Conservation (phyloP, 2,888 invertebrate genomes). For the Tricholauxania praeusta region DNA sequence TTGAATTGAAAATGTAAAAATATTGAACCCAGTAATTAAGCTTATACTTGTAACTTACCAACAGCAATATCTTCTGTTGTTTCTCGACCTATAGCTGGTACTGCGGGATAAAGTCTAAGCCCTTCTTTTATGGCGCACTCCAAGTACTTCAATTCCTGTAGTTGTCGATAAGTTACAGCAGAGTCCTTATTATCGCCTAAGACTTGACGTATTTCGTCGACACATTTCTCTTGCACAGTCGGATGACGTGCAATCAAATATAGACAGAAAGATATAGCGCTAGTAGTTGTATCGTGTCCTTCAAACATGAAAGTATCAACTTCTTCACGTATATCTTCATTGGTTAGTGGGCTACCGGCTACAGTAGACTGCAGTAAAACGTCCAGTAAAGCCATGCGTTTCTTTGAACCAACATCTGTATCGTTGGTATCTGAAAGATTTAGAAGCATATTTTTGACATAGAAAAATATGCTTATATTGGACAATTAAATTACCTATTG, state of each 20-base stretch:
- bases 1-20: not conserved
- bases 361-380: conserved; percentile 46
- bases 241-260: conserved; percentile 51
- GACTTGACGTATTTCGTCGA: conserved; percentile 52
- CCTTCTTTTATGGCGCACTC: conserved; percentile 76
- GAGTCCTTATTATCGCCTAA: conserved; percentile 48
- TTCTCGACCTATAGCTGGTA: conserved; percentile 72
- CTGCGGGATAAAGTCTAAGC: conserved; percentile 73
- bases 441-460: not conserved
- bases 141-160: conserved; percentile 61
- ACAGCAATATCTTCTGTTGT: conserved; percentile 69
- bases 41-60: conserved; percentile 64
- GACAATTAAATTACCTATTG: conserved; percentile 4
- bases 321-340: conserved; percentile 50
- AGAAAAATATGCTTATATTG: not conserved
- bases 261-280: conserved; percentile 50
- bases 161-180: conserved; percentile 44
- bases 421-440: conserved; percentile 25
- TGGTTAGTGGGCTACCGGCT: conserved; percentile 43
- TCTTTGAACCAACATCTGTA: conserved; percentile 42
- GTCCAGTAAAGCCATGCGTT: conserved; percentile 49
- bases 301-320: conserved; percentile 67
- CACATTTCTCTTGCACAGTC: conserved; percentile 50
- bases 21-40: not conserved
- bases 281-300: conserved; percentile 57